Percentiles rank a stretch among this genome's conserved stretches.
These are phyloP conservation scores for Henricia sp. DNA, from an alignment of 53 echinoderm and acorn worm species.

Conservation along the genomic window DNA sequence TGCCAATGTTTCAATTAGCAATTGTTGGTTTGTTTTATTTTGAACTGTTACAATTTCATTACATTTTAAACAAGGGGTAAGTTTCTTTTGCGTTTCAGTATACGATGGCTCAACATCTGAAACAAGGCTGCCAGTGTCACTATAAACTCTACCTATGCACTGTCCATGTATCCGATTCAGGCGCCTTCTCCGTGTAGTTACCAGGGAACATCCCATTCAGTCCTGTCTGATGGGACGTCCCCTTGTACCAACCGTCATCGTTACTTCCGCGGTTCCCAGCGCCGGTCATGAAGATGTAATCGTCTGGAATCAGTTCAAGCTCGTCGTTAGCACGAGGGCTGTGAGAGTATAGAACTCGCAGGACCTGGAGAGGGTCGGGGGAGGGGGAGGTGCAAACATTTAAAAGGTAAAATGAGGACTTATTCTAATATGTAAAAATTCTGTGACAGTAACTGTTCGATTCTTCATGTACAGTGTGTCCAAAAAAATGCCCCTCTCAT, in stretches of 20 bases:
- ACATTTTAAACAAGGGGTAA: too few relatives aligned
- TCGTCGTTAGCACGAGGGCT: conserved; percentile 88
- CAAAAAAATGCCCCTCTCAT: too few relatives aligned
- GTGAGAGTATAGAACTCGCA: conserved; percentile 91
- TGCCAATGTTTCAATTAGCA: too few relatives aligned
- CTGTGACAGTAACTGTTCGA: too few relatives aligned
- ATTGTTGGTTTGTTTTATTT: too few relatives aligned
- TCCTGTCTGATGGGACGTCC: conserved; percentile 71
- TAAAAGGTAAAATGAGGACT: too few relatives aligned
- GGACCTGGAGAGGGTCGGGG: conserved; percentile 54
- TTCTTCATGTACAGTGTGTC: too few relatives aligned
- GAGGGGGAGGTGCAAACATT: too few relatives aligned
- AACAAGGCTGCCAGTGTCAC: not conserved
- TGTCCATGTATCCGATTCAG: conserved; percentile 98
- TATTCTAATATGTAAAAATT: too few relatives aligned
- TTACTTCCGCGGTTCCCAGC: conserved; percentile 63
- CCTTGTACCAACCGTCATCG: conserved; percentile 93
- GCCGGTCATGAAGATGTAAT: conserved; percentile 76
- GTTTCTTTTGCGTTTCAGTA: too few relatives aligned
- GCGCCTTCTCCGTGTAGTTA: conserved; percentile 96
- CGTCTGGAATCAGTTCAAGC: conserved; percentile 91
- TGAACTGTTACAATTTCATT: too few relatives aligned
- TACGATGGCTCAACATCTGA: too few relatives aligned
- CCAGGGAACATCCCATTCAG: conserved; percentile 92
- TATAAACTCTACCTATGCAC: conserved; percentile 76